Evolutionary conservation across 2,113 vertebrate species (phyloP).

Genomic region (Acinonyx jubatus): DNA sequence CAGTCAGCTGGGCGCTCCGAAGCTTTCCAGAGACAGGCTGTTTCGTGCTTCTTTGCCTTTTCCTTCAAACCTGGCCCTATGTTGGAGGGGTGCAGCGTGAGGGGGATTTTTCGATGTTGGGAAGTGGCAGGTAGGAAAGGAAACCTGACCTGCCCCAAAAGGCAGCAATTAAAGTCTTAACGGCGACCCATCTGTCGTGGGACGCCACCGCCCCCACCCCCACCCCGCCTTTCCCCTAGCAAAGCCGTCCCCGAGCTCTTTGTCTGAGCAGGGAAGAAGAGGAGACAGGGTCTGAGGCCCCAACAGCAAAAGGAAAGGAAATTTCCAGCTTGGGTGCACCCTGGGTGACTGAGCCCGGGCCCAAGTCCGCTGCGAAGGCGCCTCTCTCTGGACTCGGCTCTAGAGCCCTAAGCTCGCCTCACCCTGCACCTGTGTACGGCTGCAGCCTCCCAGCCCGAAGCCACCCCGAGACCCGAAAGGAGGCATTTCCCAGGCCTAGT

Average conservation of each 20-base stretch:
- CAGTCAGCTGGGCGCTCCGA: not conserved
- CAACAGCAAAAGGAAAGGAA: not conserved
- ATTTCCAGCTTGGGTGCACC: not conserved
- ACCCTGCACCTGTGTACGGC: not conserved
- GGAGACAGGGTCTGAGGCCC: not conserved
- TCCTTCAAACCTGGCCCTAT: not conserved
- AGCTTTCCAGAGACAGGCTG: not conserved
- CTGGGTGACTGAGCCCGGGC: not conserved
- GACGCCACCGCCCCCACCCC: not conserved
- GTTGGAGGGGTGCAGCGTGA: not conserved
- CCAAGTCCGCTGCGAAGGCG: not conserved
- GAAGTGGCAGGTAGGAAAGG: constrained; percentile 77
- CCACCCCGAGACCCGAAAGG: not conserved
- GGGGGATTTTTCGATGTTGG: constrained; percentile 35
- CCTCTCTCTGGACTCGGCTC: not conserved
- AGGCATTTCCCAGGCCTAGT: not conserved
- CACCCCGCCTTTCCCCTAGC: not conserved
- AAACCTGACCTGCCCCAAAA: constrained; percentile 64
- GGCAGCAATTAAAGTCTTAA: constrained; percentile 74
- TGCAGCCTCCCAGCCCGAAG: not conserved
- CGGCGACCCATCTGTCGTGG: constrained; percentile 74
- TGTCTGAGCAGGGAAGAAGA: constrained; percentile 66
- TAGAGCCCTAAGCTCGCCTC: not conserved
- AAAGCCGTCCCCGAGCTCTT: constrained; percentile 10
- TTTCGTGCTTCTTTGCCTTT: not conserved